Evolutionary conservation across 2,888 invertebrate species (phyloP).

Genomic region (Trypoxylon attenuatum): DNA sequence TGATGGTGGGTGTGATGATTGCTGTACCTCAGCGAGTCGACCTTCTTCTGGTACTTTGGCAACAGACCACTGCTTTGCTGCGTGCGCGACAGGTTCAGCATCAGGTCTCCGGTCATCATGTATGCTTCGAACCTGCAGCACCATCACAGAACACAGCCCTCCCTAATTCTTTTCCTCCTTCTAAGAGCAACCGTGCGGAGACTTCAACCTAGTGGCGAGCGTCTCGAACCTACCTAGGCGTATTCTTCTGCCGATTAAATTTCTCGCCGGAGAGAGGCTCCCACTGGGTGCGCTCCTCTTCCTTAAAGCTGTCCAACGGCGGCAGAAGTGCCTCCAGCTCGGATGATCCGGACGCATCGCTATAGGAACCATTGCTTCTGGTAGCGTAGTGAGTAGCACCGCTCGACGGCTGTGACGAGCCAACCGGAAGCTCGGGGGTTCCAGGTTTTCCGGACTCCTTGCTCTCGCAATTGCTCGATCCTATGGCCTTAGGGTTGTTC

Average conservation of each 20-base stretch:
- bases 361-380: conserved; percentile 78
- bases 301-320: conserved; percentile 72
- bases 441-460: conserved; percentile 56
- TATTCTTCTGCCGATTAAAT: conserved; percentile 70
- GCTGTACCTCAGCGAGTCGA: conserved; percentile 76
- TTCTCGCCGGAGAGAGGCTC: conserved; percentile 76
- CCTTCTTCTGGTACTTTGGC: conserved; percentile 79
- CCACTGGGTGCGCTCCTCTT: conserved; percentile 77
- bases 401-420: conserved; percentile 57
- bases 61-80: conserved; percentile 81
- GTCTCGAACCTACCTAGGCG: conserved; percentile 71
- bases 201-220: background rate
- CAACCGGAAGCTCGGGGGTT: conserved; percentile 59
- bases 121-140: conserved; percentile 88
- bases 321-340: conserved; percentile 75
- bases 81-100: conserved; percentile 91
- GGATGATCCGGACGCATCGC: conserved; percentile 70
- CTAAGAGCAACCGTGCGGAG: background rate
- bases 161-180: background rate
- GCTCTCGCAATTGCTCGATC: conserved; percentile 60
- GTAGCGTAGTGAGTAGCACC: conserved; percentile 70
- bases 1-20: conserved; percentile 78
- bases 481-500: conserved; percentile 52
- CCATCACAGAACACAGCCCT: background rate
- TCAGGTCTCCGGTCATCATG: conserved; percentile 98